phyloP scores from a whole-genome alignment of 2,113 vertebrate species.

The Gambusia affinis region DNA sequence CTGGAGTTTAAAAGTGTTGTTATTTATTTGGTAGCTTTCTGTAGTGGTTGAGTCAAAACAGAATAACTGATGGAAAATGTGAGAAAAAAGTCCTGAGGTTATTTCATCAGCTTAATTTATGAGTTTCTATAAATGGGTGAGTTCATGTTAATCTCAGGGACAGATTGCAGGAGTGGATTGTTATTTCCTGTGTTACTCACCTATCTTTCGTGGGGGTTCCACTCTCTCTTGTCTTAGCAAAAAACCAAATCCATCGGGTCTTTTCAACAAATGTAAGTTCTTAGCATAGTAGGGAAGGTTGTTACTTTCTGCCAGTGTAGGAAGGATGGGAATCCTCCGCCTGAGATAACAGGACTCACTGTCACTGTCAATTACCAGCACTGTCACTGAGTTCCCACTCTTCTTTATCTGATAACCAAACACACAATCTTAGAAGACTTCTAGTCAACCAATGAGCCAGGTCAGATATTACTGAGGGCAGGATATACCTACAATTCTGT shows the following conservation, averaged over 20 bases:
- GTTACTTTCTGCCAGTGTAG: constrained; percentile 80
- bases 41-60: too few species aligned
- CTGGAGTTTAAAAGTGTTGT: too few species aligned
- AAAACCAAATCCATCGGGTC: constrained; percentile 87
- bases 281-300: constrained; percentile 82
- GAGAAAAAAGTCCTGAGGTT: too few species aligned
- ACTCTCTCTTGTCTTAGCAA: constrained; percentile 88
- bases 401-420: constrained; percentile 81
- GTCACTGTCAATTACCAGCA: constrained; percentile 86
- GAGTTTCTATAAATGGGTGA: not conserved
- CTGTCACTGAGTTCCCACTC: constrained; percentile 78
- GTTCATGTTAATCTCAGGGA: too few species aligned
- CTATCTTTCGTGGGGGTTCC: constrained; percentile 41
- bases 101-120: too few species aligned
- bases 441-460: not conserved
- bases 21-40: too few species aligned
- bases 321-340: constrained; percentile 80
- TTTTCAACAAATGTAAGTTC: constrained; percentile 84
- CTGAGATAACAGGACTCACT: constrained; percentile 82
- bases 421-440: not conserved
- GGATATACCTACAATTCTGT: constrained; percentile 78
- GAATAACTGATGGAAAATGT: too few species aligned
- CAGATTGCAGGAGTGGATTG: not conserved
- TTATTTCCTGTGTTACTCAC: constrained; percentile 68
- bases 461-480: not conserved